These are phyloP conservation scores for Montipora capitata DNA, from an alignment of 92 coral and sea anemone species.

Conservation along the genomic window DNA sequence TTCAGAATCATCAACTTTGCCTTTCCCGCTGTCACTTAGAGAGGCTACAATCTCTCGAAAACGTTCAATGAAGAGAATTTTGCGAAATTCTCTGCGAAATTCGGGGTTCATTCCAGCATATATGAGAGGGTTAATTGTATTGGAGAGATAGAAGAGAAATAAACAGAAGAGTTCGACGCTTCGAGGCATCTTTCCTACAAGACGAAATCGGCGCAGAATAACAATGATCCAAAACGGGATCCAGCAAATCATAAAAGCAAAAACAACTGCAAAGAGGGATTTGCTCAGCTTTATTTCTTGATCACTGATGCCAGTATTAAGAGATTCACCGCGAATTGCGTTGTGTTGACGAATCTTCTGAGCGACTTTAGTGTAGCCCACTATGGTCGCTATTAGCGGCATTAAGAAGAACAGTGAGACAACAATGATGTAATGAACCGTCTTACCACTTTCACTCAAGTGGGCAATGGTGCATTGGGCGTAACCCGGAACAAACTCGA, in stretches of 20 bases:
- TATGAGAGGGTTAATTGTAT: constrained; percentile 32
- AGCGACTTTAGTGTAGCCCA: constrained; percentile 2
- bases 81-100: constrained; percentile 4
- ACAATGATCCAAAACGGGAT: constrained; percentile 36
- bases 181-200: constrained; percentile 9
- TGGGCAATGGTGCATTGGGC: constrained; percentile 24
- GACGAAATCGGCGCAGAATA: constrained; percentile 6
- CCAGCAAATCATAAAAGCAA: constrained; percentile 29
- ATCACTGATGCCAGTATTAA: neutral
- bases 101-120: constrained; percentile 30
- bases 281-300: constrained; percentile 13
- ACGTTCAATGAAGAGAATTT: no score
- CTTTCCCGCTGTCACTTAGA: no score
- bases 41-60: no score
- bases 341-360: constrained; percentile 22
- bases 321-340: neutral
- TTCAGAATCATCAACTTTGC: neutral
- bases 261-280: constrained; percentile 22
- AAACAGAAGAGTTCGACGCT: constrained; percentile 9
- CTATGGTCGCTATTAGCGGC: neutral
- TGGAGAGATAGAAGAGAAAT: constrained; percentile 26
- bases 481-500: constrained; percentile 28
- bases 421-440: constrained; percentile 4
- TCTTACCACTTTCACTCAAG: constrained; percentile 1
- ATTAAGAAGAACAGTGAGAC: neutral